Evolutionary conservation across 2,113 vertebrate species (phyloP), one percentile per base, ranked within the genome.

Genomic region (Panurus biarmicus): DNA sequence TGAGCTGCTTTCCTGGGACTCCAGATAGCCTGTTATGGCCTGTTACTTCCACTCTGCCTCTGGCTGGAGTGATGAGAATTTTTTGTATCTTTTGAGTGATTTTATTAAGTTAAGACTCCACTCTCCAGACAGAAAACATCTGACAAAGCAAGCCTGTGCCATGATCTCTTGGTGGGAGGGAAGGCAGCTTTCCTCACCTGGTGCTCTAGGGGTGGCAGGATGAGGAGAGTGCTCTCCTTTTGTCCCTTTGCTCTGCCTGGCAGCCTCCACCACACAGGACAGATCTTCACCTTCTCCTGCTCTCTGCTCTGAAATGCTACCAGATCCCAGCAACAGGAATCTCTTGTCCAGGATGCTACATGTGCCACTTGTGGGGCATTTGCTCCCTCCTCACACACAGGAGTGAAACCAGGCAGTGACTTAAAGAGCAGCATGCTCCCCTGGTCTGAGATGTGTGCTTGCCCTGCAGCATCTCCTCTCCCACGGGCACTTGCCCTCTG

Each of bases 181-280:
- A 29, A 9, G 10, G 35, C 17, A 38, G 8, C 20, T 42, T 40
- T 67, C 28, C 71, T 72, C 3, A 1, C 36, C 14, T 2, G 5
- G 29, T 14, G 36, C 40, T 64, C 14, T 33, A 3, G 10, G 9
- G 51, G 4, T 62, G 33, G 5, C 5, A 16, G 40, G 36, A 12
- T 5, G 19, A 61, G 67, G 8, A 47, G 11, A 0, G 3, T 11
- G 28, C 29, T 22, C 20, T 38, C 28, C 40, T n/a, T 57, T 18
- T 28, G 6, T 3, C 45, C 12, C 8, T 8, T 18, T 4, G 8
- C 21, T 3, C 2, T 7, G 2, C 11, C 73, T 22, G 57, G 20
- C 35, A 73, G n/a, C 36, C 58, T 64, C 9, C 38, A 22, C 48
- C 13, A 7, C 6, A 6, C 14, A 2, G 21, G n/a, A 15, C 18